A percentile compares a stretch with the other conserved stretches of the same genome.
phyloP scores from a whole-genome alignment of 2,888 invertebrate species.

The Standfussiana lucernea region DNA sequence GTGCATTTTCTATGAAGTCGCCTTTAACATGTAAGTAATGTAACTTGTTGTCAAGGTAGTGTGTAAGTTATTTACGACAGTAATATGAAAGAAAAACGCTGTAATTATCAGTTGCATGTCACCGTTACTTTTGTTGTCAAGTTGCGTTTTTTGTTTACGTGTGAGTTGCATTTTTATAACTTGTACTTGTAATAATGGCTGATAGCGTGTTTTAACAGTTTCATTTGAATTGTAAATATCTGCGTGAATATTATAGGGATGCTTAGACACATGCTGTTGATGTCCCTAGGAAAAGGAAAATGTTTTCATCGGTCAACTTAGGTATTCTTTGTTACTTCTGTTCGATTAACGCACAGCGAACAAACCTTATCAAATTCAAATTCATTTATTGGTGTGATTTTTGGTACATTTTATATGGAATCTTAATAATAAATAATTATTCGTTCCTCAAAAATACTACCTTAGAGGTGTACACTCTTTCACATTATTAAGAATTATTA shows the following conservation, averaged over 20 bases:
- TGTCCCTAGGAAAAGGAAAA: background rate
- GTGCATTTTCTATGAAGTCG: background rate
- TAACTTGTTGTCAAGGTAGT: constrained; percentile 6
- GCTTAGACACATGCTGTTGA: no score
- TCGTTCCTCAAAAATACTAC: no score
- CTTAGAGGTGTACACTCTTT: no score
- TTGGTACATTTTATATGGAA: no score
- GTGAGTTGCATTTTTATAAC: constrained; percentile 28
- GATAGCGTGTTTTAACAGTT: background rate
- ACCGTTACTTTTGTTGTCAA: constrained; percentile 15
- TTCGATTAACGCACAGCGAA: no score
- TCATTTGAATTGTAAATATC: constrained; percentile 14
- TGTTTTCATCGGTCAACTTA: background rate
- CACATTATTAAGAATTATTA: no score
- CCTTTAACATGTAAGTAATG: constrained; percentile 1
- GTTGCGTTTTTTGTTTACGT: constrained; percentile 33
- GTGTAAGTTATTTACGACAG: constrained; percentile 41
- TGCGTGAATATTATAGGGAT: no score
- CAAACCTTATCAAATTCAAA: no score
- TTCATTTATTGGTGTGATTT: no score
- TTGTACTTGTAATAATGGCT: constrained; percentile 35
- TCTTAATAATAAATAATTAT: no score
- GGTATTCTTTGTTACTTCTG: background rate
- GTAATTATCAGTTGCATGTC: constrained; percentile 40
- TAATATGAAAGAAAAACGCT: constrained; percentile 34